A percentile compares a stretch with the other conserved stretches of the same genome.
These are phyloP conservation scores for Umimayanthus kanabou DNA, from an alignment of 92 coral and sea anemone species.

Conservation along the genomic window DNA sequence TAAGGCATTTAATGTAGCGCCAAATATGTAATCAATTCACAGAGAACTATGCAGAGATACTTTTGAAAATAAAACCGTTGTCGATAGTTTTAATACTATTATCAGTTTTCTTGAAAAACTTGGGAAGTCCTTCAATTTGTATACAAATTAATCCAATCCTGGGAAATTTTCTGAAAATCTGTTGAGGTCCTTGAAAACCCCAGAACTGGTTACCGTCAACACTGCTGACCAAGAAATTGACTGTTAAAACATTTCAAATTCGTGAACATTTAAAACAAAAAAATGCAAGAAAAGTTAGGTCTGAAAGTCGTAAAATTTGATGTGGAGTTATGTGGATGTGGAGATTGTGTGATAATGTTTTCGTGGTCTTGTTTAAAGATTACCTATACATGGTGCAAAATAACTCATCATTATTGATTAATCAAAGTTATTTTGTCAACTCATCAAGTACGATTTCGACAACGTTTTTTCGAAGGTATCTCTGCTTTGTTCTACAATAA, in stretches of 20 bases:
- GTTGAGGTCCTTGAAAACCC: background rate
- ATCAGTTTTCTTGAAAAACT: too few species aligned
- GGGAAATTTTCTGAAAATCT: too few species aligned
- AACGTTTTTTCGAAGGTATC: background rate
- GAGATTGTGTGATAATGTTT: background rate
- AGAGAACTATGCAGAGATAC: conserved; percentile 1
- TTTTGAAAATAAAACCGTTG: background rate
- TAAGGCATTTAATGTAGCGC: too few species aligned
- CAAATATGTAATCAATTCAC: background rate
- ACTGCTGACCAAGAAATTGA: background rate
- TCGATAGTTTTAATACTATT: background rate
- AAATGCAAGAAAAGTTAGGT: background rate
- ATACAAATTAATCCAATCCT: too few species aligned
- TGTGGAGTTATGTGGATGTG: background rate
- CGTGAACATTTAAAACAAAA: background rate
- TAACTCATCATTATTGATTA: background rate
- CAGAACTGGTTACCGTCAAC: background rate
- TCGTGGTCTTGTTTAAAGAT: background rate
- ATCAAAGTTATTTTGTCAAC: background rate
- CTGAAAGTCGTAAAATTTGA: background rate
- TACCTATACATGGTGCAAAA: background rate
- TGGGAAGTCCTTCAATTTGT: too few species aligned
- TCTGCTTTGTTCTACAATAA: background rate
- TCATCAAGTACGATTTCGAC: conserved; percentile 1
- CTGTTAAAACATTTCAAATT: background rate